Evolutionary conservation across 2,113 vertebrate genomes (phyloP).

Genomic region (Dunckerocampus dactyliophorus): DNA sequence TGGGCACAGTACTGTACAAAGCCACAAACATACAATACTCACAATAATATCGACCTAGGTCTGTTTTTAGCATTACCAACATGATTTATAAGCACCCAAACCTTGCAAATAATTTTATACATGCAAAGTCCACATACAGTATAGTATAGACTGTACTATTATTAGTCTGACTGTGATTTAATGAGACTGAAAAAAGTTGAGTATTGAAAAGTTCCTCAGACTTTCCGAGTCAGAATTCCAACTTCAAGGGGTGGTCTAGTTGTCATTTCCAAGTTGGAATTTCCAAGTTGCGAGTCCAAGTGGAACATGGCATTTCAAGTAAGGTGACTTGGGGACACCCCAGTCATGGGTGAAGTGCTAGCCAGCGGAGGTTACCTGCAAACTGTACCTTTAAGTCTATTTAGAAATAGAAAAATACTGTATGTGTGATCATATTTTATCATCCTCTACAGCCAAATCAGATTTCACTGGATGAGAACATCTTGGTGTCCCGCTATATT

Average conservation of each 20-base stretch:
- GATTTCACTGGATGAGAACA: slow-evolving; percentile 92
- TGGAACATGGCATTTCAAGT: neutral
- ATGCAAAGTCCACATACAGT: too few relatives aligned
- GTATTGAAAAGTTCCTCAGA: neutral
- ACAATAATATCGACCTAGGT: too few relatives aligned
- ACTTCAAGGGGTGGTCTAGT: neutral
- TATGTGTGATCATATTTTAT: neutral
- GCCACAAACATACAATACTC: too few relatives aligned
- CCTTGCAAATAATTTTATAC: too few relatives aligned
- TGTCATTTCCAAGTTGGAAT: neutral
- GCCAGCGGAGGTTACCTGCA: neutral
- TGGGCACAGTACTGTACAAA: too few relatives aligned
- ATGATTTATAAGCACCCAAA: too few relatives aligned
- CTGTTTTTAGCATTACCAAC: too few relatives aligned
- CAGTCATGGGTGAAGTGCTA: neutral
- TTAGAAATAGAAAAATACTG: neutral
- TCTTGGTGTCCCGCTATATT: slow-evolving; percentile 92
- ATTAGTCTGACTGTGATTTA: too few relatives aligned
- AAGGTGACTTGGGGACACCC: too few relatives aligned
- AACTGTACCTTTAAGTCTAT: neutral
- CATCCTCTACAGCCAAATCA: slow-evolving; percentile 81
- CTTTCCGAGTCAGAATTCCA: neutral
- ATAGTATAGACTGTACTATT: too few relatives aligned
- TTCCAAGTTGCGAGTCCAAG: neutral
- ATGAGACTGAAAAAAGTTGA: neutral